Evolutionary conservation across 2,888 invertebrate species (phyloP).

Genomic region (Ormyrus pomaceus): DNA sequence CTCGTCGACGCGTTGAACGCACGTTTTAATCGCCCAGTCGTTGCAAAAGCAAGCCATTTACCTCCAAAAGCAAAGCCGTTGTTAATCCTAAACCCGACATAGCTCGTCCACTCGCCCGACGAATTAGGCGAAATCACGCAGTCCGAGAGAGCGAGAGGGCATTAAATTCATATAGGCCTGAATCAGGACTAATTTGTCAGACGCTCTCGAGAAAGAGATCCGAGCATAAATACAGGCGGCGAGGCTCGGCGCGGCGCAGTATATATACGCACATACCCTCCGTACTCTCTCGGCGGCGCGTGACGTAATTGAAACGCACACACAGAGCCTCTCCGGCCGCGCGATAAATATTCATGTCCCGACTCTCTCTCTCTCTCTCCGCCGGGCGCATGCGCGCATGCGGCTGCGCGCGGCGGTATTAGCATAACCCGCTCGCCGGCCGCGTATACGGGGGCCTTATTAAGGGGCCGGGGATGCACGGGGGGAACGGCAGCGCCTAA

Average conservation of each 20-base stretch:
- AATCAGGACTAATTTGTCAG: slow-evolving; percentile 43
- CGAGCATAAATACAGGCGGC: not conserved
- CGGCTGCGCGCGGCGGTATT: slow-evolving; percentile 9
- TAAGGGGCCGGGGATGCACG: slow-evolving; percentile 20
- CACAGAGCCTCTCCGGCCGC: not conserved
- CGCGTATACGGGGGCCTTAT: slow-evolving; percentile 39
- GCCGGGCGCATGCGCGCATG: too few relatives aligned
- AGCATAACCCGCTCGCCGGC: slow-evolving; percentile 46
- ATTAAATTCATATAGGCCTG: slow-evolving; percentile 18
- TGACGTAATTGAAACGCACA: slow-evolving; percentile 46
- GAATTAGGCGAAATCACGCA: slow-evolving; percentile 32
- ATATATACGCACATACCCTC: not conserved
- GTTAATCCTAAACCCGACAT: too few relatives aligned
- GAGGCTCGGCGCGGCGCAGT: too few relatives aligned
- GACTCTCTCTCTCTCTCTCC: too few relatives aligned
- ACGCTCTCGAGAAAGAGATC: not conserved
- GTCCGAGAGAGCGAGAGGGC: not conserved
- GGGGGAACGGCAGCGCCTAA: slow-evolving; percentile 23
- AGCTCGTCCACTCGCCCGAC: not conserved
- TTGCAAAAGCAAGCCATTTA: too few relatives aligned
- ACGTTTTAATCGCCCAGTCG: too few relatives aligned
- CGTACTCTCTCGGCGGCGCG: not conserved
- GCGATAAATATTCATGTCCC: slow-evolving; percentile 44
- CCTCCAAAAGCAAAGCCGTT: too few relatives aligned
- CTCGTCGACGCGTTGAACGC: too few relatives aligned